Conservation (phyloP, 2,888 invertebrate species). For the Hydraecia micacea region DNA sequence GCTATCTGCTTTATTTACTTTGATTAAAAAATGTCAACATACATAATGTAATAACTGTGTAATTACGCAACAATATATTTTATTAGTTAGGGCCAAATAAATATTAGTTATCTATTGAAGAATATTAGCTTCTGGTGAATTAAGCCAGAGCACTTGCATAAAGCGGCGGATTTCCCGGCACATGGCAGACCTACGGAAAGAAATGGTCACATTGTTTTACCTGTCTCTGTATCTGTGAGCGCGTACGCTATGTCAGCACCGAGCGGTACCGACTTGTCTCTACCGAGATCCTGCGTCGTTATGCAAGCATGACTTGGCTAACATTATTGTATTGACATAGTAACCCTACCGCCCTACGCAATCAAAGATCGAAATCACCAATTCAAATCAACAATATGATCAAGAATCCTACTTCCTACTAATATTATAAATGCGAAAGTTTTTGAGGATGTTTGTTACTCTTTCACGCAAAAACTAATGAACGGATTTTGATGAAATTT, state of each 20-base stretch:
- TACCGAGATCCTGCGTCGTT: not conserved
- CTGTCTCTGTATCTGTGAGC: not conserved
- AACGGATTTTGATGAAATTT: too few relatives aligned
- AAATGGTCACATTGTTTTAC: not conserved
- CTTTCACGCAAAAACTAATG: too few relatives aligned
- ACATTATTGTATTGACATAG: not conserved
- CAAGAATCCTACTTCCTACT: too few relatives aligned
- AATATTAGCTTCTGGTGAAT: not conserved
- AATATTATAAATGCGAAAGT: too few relatives aligned
- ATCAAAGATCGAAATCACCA: not conserved
- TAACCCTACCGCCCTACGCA: too few relatives aligned
- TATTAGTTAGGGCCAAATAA: not conserved
- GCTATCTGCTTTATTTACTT: slow-evolving; percentile 18
- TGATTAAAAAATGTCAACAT: not conserved
- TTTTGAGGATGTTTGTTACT: too few relatives aligned
- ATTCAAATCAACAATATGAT: not conserved
- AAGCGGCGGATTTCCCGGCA: not conserved
- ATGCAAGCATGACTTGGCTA: not conserved
- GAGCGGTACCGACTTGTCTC: not conserved
- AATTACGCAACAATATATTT: slow-evolving; percentile 1
- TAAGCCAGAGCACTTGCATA: not conserved
- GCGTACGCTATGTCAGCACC: not conserved
- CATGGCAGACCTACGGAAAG: not conserved
- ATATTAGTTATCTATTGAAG: too few relatives aligned
- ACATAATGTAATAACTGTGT: not conserved